Base-by-base conservation (phyloP, 92 coral and sea anemone genomes). In the Actinostola sp. region DNA sequence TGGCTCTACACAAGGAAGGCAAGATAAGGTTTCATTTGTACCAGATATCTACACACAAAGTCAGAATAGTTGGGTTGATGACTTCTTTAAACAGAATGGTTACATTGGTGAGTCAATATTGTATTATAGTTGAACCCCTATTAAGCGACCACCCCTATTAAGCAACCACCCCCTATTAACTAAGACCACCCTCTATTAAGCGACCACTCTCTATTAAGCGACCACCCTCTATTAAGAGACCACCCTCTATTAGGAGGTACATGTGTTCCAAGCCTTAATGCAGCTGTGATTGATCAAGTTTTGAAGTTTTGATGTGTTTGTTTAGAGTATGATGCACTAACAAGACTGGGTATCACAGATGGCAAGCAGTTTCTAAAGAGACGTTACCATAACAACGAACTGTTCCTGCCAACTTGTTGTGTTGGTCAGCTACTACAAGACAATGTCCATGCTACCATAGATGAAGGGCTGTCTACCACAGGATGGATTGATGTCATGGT, bases 91-190 rank as follows among this genome's bases (percentile, higher is more conserved):
- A 49, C 98, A 94, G 63, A 94, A 94, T 91, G 98, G 98, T 11
- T 94, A 94, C 66, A 82, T 94, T n/a, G 98, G 98, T 94, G 72
- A 62, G 94, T 39, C n/a, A n/a, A n/a, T n/a, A n/a, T n/a, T n/a
- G n/a, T 24, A 28, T 19, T 53, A 23, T 53, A 19, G 60, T 53
- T 53, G 30, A 19, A 28, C 60, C 30, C 7, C 13, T 3, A 53
- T 36, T 36, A 36, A 36, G 4, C n/a, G n/a, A n/a, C n/a, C n/a
- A n/a, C n/a, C n/a, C n/a, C n/a, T n/a, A n/a, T n/a, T n/a, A n/a
- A n/a, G n/a, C n/a, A n/a, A n/a, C n/a, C n/a, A n/a, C n/a, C n/a
- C n/a, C n/a, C n/a, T n/a, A n/a, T n/a, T n/a, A n/a, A n/a, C n/a
- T n/a, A n/a, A n/a, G n/a, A n/a, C n/a, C n/a, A n/a, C n/a, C n/a